Evolutionary conservation across 2,888 invertebrate genomes (phyloP).

Genomic region (Melipona bicolor): DNA sequence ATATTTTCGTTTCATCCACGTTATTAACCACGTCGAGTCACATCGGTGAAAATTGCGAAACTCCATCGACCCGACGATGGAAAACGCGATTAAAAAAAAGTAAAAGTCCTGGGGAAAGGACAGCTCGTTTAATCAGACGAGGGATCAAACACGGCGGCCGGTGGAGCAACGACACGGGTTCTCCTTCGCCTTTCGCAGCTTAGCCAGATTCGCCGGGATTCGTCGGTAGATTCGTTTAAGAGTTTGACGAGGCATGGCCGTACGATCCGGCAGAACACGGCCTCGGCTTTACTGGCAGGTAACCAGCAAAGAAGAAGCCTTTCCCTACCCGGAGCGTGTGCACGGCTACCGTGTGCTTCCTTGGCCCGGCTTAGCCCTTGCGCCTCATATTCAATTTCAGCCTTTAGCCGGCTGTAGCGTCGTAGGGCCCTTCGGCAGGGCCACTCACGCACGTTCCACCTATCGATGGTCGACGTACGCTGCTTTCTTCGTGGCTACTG

Average conservation of each 20-base stretch:
- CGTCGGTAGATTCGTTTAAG: slow-evolving; percentile 48
- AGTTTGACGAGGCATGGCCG: slow-evolving; percentile 44
- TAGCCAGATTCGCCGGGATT: slow-evolving; percentile 47
- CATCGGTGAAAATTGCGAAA: slow-evolving; percentile 25
- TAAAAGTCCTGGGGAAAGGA: slow-evolving; percentile 5
- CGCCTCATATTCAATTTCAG: slow-evolving; percentile 80
- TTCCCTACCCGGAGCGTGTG: slow-evolving; percentile 64
- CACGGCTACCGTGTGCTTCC: slow-evolving; percentile 74
- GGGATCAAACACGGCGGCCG: slow-evolving; percentile 45
- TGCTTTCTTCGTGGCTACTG: slow-evolving; percentile 57
- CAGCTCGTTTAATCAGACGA: slow-evolving; percentile 47
- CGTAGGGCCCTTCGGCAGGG: slow-evolving; percentile 48
- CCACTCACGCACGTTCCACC: slow-evolving; percentile 71
- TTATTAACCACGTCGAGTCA: neutral
- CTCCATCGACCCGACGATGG: slow-evolving; percentile 20
- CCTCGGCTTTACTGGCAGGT: slow-evolving; percentile 71
- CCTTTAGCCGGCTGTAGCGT: slow-evolving; percentile 55
- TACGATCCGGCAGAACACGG: slow-evolving; percentile 56
- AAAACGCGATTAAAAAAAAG: slow-evolving; percentile 17
- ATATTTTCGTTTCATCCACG: neutral
- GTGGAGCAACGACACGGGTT: slow-evolving; percentile 13
- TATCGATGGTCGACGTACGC: slow-evolving; percentile 63
- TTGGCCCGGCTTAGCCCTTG: slow-evolving; percentile 75
- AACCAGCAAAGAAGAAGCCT: slow-evolving; percentile 75
- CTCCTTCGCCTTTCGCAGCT: slow-evolving; percentile 42